Evolutionary conservation across 2,113 vertebrate species (phyloP).

Genomic region (Columba janthina): DNA sequence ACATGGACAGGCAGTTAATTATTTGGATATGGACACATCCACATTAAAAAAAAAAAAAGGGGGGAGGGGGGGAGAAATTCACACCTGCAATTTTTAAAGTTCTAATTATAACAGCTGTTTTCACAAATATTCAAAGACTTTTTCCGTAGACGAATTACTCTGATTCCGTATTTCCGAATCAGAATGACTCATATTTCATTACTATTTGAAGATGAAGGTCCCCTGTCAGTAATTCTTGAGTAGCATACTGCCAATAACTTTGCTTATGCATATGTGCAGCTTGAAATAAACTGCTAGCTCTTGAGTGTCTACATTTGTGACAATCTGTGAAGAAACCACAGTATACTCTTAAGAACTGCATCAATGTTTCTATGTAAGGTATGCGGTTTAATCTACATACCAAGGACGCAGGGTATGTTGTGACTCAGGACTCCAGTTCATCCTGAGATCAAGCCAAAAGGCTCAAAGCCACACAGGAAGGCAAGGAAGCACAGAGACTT

Average conservation of each 20-base stretch:
- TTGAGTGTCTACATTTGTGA: conserved; percentile 44
- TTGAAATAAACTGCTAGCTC: conserved; percentile 59
- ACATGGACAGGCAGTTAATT: background rate
- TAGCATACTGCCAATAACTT: background rate
- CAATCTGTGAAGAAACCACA: conserved; percentile 59
- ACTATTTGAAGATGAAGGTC: conserved; percentile 20
- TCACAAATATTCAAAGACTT: background rate
- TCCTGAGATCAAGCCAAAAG: background rate
- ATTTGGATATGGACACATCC: background rate
- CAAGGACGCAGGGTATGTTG: background rate
- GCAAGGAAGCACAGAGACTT: rapidly evolving
- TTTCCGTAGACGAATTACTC: background rate
- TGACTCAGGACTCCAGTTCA: conserved; percentile 10
- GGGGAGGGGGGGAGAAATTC: background rate
- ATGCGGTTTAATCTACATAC: conserved; percentile 15
- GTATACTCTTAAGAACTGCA: conserved; percentile 44
- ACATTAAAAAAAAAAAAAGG: background rate
- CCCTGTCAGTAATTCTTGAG: background rate
- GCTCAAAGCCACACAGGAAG: background rate
- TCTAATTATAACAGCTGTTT: conserved; percentile 10
- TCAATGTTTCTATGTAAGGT: conserved; percentile 11
- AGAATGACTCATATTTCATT: conserved; percentile 15
- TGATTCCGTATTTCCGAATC: conserved; percentile 9
- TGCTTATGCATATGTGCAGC: conserved; percentile 18
- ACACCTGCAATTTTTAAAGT: background rate